phyloP scores from a whole-genome alignment of 2,113 vertebrate species.

The Leucoraja erinaceus region DNA sequence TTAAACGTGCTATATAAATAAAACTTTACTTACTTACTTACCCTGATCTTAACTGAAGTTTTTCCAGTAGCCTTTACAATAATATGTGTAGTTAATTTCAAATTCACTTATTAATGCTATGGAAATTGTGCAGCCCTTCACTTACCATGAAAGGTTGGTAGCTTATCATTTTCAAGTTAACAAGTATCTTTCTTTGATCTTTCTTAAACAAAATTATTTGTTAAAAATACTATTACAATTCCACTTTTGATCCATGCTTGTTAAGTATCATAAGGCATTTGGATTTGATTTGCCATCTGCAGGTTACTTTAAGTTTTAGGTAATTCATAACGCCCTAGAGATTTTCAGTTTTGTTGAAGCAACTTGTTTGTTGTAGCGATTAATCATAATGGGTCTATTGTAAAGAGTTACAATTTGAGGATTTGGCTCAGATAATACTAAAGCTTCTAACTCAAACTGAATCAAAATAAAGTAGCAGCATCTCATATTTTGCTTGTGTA shows the following conservation, averaged over 20 bases:
- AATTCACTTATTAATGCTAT: constrained; percentile 21
- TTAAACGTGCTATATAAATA: too few relatives aligned
- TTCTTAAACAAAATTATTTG: too few relatives aligned
- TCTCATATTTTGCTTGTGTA: too few relatives aligned
- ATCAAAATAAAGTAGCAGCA: too few relatives aligned
- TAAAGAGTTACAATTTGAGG: neutral
- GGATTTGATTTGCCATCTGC: neutral
- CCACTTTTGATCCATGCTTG: too few relatives aligned
- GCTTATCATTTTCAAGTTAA: neutral
- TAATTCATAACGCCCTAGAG: neutral
- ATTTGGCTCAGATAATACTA: too few relatives aligned
- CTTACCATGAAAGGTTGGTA: neutral
- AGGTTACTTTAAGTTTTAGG: neutral
- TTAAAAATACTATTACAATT: too few relatives aligned
- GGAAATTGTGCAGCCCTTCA: constrained; percentile 23
- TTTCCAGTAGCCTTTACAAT: neutral
- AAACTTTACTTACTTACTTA: too few relatives aligned
- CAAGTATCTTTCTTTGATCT: neutral
- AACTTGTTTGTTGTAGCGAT: neutral
- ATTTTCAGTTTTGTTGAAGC: neutral
- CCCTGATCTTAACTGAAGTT: neutral
- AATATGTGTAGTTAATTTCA: constrained; percentile 37
- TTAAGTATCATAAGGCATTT: too few relatives aligned
- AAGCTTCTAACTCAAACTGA: too few relatives aligned
- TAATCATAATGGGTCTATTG: neutral